phyloP scores from a whole-genome alignment of 2,888 invertebrate species.

The Chrysolina oricalcia region DNA sequence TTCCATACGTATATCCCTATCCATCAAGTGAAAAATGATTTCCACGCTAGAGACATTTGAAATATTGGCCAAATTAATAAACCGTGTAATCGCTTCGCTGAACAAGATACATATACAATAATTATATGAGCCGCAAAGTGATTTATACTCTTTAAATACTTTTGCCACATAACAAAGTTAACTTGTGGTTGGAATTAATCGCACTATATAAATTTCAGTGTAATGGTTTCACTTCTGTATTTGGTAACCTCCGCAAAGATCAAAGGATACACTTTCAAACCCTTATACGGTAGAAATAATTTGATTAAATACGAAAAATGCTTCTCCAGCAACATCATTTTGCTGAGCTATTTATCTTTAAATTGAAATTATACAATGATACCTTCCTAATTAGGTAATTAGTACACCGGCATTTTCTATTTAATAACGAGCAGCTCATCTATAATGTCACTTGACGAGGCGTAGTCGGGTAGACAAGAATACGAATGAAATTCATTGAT shows the following conservation, averaged over 20 bases:
- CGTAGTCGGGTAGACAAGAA: too few relatives aligned
- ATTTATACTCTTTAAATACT: slow-evolving; percentile 19
- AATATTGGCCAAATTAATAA: slow-evolving; percentile 7
- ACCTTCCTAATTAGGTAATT: slow-evolving; percentile 10
- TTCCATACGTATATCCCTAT: neutral
- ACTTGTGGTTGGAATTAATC: slow-evolving; percentile 21
- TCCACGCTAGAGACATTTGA: neutral
- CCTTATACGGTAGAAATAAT: slow-evolving; percentile 17
- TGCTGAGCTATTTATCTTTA: neutral
- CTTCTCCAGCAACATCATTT: slow-evolving; percentile 7
- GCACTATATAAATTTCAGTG: slow-evolving; percentile 39
- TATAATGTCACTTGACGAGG: too few relatives aligned
- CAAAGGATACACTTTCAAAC: slow-evolving; percentile 23
- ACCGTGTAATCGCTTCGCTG: slow-evolving; percentile 6
- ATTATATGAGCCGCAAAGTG: neutral
- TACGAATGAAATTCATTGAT: too few relatives aligned
- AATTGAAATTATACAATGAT: slow-evolving; percentile 11
- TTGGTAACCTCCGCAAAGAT: slow-evolving; percentile 29
- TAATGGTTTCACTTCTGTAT: slow-evolving; percentile 34
- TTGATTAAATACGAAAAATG: slow-evolving; percentile 11
- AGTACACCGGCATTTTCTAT: neutral
- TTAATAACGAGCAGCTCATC: too few relatives aligned
- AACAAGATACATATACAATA: slow-evolving; percentile 16
- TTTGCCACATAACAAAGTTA: slow-evolving; percentile 25
- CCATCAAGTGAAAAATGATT: neutral